A percentile compares a stretch with the other conserved stretches of the same genome.
phyloP scores from a whole-genome alignment of 53 echinoderm and acorn worm genomes.

The Apostichopus leukothele region DNA sequence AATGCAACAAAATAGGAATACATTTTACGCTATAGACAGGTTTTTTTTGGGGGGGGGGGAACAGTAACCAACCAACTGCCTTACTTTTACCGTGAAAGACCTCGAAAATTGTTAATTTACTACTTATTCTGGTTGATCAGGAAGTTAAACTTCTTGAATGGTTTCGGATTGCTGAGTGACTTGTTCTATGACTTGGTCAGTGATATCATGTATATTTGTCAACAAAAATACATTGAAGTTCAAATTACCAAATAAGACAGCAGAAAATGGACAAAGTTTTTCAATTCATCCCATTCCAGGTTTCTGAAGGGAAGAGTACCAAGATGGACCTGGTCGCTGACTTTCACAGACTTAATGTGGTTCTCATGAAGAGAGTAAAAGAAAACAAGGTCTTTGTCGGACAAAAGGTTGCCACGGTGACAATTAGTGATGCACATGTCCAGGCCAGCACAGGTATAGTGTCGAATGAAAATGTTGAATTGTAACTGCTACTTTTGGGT shows the following conservation, averaged over 20 bases:
- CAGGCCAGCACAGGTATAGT: constrained; percentile 70
- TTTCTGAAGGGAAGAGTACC: constrained; percentile 42
- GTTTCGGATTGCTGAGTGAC: no score
- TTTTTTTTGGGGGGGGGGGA: no score
- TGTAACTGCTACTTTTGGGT: not conserved
- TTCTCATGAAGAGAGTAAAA: constrained; percentile 74
- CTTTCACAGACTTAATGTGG: constrained; percentile 86
- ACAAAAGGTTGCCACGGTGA: constrained; percentile 93
- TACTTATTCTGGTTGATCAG: no score
- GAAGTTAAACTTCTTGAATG: no score
- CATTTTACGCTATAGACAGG: no score
- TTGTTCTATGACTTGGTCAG: not conserved
- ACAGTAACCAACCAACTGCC: no score
- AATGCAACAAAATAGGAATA: no score
- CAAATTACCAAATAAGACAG: no score
- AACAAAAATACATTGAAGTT: no score
- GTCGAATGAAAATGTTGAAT: not conserved
- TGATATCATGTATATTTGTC: not conserved
- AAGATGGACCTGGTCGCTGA: constrained; percentile 84
- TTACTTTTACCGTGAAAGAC: not conserved
- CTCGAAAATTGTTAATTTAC: no score
- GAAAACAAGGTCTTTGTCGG: constrained; percentile 68
- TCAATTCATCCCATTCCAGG: not conserved
- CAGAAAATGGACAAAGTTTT: no score
- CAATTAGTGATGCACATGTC: constrained; percentile 86